Evolutionary conservation across 2,888 invertebrate species (phyloP).

Genomic region (Drosophila niveifrons): DNA sequence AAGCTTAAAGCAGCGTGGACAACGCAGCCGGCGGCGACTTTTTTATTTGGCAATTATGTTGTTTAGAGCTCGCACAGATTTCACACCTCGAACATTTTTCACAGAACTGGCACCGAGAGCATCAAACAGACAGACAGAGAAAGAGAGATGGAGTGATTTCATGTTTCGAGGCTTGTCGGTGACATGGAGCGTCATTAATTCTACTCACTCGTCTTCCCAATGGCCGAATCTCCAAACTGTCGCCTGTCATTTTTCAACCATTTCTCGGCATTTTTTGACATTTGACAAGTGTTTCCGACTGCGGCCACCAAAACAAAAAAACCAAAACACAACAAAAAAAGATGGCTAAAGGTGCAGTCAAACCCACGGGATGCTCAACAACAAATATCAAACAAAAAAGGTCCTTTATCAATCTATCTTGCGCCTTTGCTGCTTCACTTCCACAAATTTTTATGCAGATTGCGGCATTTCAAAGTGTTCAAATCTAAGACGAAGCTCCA

Average conservation of each 20-base stretch:
- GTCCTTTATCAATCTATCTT: constrained; percentile 47
- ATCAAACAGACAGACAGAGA: constrained; percentile 75
- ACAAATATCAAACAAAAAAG: constrained; percentile 10
- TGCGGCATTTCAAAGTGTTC: constrained; percentile 1
- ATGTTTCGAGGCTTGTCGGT: constrained; percentile 81
- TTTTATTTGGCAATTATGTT: constrained; percentile 83
- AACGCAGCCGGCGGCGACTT: constrained; percentile 62
- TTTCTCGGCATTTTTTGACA: constrained; percentile 69
- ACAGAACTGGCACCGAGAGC: constrained; percentile 33
- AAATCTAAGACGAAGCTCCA: neutral
- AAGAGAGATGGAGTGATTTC: constrained; percentile 72
- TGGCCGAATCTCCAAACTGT: constrained; percentile 35
- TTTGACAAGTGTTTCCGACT: constrained; percentile 75
- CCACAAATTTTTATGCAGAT: constrained; percentile 55
- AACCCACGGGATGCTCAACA: constrained; percentile 8
- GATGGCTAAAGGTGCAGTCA: constrained; percentile 65
- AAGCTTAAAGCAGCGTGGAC: constrained; percentile 50
- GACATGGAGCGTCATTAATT: constrained; percentile 84
- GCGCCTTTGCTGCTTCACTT: constrained; percentile 6
- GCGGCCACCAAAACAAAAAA: constrained; percentile 24
- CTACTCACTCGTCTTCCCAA: constrained; percentile 33
- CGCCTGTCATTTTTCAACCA: constrained; percentile 74
- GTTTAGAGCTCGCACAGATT: constrained; percentile 72
- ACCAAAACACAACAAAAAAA: constrained; percentile 38
- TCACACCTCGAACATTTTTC: constrained; percentile 80